Evolutionary conservation across 2,888 invertebrate genomes (phyloP).

Genomic region (Exocentrus adspersus): DNA sequence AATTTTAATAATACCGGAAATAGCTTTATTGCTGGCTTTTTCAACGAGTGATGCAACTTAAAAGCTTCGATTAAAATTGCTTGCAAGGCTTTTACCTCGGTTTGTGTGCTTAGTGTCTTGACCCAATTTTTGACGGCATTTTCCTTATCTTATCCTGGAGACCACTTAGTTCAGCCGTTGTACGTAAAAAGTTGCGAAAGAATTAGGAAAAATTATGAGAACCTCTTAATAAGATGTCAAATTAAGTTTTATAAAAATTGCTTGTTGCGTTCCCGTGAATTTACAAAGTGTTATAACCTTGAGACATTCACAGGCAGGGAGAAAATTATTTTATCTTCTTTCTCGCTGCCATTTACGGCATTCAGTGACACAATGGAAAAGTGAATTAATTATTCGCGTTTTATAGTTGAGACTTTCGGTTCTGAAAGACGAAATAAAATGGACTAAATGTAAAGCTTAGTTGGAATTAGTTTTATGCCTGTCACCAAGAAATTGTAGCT

Average conservation of each 20-base stretch:
- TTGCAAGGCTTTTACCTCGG: neutral
- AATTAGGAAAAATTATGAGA: conserved; percentile 15
- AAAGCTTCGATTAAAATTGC: neutral
- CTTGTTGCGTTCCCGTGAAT: neutral
- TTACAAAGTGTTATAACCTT: conserved; percentile 5
- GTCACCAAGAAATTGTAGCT: conserved; percentile 40
- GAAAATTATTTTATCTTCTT: conserved; percentile 43
- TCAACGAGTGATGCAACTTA: neutral
- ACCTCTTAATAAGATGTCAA: conserved; percentile 12
- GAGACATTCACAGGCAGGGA: conserved; percentile 26
- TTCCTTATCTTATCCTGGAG: neutral
- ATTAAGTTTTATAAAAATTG: conserved; percentile 16
- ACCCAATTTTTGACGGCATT: neutral
- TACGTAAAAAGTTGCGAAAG: neutral
- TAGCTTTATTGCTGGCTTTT: no score
- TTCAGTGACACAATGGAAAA: conserved; percentile 44
- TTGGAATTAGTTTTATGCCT: conserved; percentile 43
- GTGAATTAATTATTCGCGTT: conserved; percentile 44
- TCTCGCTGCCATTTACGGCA: conserved; percentile 39
- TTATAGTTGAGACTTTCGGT: conserved; percentile 40
- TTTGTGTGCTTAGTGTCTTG: neutral
- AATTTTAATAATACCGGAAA: no score
- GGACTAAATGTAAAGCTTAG: conserved; percentile 42
- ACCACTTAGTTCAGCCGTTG: conserved; percentile 7
- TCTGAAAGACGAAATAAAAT: conserved; percentile 34